Evolutionary conservation across 2,888 invertebrate genomes (phyloP), one percentile per base, ranked within the genome.

Genomic region (Agrotis exclamationis): DNA sequence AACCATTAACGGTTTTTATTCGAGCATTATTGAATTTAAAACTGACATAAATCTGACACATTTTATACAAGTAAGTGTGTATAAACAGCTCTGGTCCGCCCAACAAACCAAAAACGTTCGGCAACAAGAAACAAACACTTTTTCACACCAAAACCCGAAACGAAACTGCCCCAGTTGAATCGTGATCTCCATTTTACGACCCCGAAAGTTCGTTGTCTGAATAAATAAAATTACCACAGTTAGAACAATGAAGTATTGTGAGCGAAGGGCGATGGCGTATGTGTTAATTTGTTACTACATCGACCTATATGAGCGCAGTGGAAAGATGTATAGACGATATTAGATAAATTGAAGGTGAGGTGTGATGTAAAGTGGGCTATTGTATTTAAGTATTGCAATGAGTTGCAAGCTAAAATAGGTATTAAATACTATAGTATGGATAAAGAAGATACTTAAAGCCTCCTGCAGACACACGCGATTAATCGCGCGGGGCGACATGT

Each of bases 221-320:
- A 81, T 73, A 85, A 83, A 85, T 81, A 82, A 90, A 63, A 89
- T 87, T 88, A 89, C 84, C 87, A 82, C 79, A 77, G 84, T 86
- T 86, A 84, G 87, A 90, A 91, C 91, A 91, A 91, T 90, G 84
- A 70, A 24, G 78, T 78, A 85, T 89, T 91, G 90, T 89, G 80
- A 66, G 50, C 68, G 86, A 82, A 84, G 84, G 82, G 83, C 86
- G 84, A 83, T 87, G 86, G 83, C 84, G 80, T 80, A 86, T 83
- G 88, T 89, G 91, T 85, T 91, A 91, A 90, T 88, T 88, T 83
- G 86, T 90, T 83, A 82, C 85, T 80, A 82, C 82, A 85, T 77
- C 80, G 86, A 82, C 87, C 86, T 82, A 80, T 72, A 76, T 82
- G 80, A 76, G 81, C 76, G 60, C 9, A 28, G 79, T 63, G 78